Evolutionary conservation across 1,140 invertebrate species (phyloP).

Genomic region (Sycophila sp.): DNA sequence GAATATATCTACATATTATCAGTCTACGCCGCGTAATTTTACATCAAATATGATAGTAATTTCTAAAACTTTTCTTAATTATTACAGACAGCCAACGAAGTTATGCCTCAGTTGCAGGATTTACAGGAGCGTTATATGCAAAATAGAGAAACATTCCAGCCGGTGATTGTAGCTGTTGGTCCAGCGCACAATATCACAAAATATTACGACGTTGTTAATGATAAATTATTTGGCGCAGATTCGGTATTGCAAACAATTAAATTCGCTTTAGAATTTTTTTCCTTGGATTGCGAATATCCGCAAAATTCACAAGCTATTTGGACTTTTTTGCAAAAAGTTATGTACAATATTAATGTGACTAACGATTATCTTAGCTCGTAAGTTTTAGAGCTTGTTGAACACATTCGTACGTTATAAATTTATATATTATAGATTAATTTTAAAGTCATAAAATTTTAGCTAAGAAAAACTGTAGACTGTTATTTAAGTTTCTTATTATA

Average conservation of each 20-base stretch:
- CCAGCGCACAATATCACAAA: neutral
- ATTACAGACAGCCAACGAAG: neutral
- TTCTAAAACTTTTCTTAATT: no score
- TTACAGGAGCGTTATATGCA: neutral
- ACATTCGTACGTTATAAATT: neutral
- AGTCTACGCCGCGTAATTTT: no score
- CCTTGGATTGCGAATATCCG: constrained; percentile 21
- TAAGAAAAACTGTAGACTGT: no score
- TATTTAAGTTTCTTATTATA: no score
- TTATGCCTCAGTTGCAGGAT: neutral
- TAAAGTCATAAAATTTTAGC: no score
- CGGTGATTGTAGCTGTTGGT: constrained; percentile 13
- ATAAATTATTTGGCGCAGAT: constrained; percentile 4
- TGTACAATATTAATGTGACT: constrained; percentile 5
- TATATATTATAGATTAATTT: no score
- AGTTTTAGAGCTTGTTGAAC: neutral
- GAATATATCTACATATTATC: no score
- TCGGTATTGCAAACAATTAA: neutral
- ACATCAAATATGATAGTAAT: no score
- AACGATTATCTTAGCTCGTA: constrained; percentile 27
- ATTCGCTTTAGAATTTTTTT: constrained; percentile 30
- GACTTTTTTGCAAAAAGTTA: neutral
- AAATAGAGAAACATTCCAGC: constrained; percentile 29
- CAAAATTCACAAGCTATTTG: neutral
- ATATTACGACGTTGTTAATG: constrained; percentile 24